These are phyloP conservation scores for Drosophila virilis DNA, from an alignment of 1,140 invertebrate species.

Conservation along the genomic window DNA sequence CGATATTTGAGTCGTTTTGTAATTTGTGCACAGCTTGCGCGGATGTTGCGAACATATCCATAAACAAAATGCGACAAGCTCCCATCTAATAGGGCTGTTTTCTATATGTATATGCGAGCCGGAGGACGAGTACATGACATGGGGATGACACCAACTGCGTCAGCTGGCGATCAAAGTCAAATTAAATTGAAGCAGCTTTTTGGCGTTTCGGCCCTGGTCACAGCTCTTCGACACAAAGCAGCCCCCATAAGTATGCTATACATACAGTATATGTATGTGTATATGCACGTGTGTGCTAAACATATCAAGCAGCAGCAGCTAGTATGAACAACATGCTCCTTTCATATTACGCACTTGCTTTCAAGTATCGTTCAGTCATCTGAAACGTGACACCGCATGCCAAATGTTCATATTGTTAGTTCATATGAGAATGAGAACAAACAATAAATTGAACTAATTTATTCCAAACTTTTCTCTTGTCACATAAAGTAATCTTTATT, in stretches of 20 bases:
- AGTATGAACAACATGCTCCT: slow-evolving; percentile 20
- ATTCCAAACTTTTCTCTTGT: background rate
- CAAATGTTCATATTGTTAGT: slow-evolving; percentile 20
- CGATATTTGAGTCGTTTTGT: slow-evolving; percentile 22
- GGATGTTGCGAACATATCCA: slow-evolving; percentile 61
- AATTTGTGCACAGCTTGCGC: slow-evolving; percentile 63
- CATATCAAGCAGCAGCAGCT: slow-evolving; percentile 13
- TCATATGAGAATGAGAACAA: slow-evolving; percentile 7
- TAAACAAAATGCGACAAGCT: slow-evolving; percentile 72
- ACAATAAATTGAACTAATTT: slow-evolving; percentile 57
- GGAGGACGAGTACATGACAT: slow-evolving; percentile 51
- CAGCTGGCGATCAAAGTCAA: slow-evolving; percentile 82
- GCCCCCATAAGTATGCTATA: background rate
- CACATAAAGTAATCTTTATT: no score
- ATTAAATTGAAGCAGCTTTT: slow-evolving; percentile 79
- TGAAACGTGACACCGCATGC: slow-evolving; percentile 40
- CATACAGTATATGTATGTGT: slow-evolving; percentile 1
- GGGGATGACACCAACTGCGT: slow-evolving; percentile 61
- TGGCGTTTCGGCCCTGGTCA: slow-evolving; percentile 10
- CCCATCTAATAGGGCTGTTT: slow-evolving; percentile 54
- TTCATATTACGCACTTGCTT: slow-evolving; percentile 45
- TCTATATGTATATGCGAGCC: slow-evolving; percentile 38
- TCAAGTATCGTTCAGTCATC: slow-evolving; percentile 33
- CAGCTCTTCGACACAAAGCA: background rate
- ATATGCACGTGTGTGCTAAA: background rate